Base-by-base conservation (phyloP, 2,113 vertebrate species). In the Macquaria ambigua region DNA sequence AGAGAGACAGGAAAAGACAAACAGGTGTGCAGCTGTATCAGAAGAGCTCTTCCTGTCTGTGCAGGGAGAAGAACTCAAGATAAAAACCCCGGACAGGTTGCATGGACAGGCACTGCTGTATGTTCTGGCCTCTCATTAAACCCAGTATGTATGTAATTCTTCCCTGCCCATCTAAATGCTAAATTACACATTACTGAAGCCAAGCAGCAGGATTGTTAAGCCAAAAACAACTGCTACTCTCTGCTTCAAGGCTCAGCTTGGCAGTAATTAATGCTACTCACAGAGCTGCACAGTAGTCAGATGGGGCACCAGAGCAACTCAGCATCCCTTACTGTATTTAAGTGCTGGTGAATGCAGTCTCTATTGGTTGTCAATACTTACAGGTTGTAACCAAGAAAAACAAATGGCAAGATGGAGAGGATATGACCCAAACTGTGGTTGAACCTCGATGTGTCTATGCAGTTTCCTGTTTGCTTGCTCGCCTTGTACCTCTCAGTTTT, bases 381-480 rank as follows among this genome's bases (percentile, higher is more conserved):
- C 50, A 58, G 9, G 6, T 34, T 69, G 14, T 74, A 8, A 70
- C 52, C 69, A n/a, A 84, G 63, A 83, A 46, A 72, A 83, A 10
- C 39, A 87, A 89, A 77, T 75, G 61, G 7, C 25, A 53, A 86
- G 88, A 58, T 76, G 12, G 48, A 88, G 59, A 93, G 93, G 92
- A 93, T 90, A 86, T 92, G 90, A 90, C 85, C 88, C 82, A 90
- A 92, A 83, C 82, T 85, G 84, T 85, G 90, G 88, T 90, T 88
- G 58, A 76, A 81, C 84, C 8, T 76, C 68, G 11, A 77, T 74
- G 79, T 78, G 74, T 74, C 37, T 67, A 3, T 85, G 69, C 79
- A 79, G 92, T 88, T 96, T 96, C 95, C 95, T 96, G 95, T 95
- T 95, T 93, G 69, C 85, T 87, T 14, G n/a, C 64, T 79, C 8